phyloP scores from a whole-genome alignment of 2,888 invertebrate species.

The Aporophyla nigra region DNA sequence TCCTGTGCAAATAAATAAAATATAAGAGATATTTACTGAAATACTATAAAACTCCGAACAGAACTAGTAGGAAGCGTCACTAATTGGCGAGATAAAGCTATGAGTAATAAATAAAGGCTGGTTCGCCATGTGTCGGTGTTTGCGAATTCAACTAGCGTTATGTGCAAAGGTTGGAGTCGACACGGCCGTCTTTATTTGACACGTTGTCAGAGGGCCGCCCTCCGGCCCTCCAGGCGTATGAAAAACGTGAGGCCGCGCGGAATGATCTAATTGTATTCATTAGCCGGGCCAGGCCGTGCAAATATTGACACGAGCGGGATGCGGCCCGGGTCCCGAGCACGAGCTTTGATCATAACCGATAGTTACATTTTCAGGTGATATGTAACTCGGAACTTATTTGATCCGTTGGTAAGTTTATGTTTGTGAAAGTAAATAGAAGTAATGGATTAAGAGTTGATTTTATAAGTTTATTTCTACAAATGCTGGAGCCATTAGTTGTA shows the following conservation, averaged over 20 bases:
- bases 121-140: constrained; percentile 73
- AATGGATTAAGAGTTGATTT: neutral
- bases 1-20: constrained; percentile 37
- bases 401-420: neutral
- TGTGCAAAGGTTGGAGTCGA: constrained; percentile 78
- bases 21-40: constrained; percentile 38
- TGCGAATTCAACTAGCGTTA: constrained; percentile 77
- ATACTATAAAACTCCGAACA: constrained; percentile 16
- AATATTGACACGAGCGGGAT: constrained; percentile 86
- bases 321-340: constrained; percentile 69
- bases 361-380: constrained; percentile 54
- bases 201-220: constrained; percentile 81
- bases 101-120: constrained; percentile 63
- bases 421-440: constrained; percentile 6
- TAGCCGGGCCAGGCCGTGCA: constrained; percentile 88
- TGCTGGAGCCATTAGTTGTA: neutral
- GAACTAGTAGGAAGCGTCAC: constrained; percentile 43
- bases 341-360: constrained; percentile 69
- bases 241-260: constrained; percentile 90
- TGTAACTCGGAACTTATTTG: constrained; percentile 30
- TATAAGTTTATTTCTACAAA: constrained; percentile 2
- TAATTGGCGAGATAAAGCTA: constrained; percentile 62
- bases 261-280: constrained; percentile 91
- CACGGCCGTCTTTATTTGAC: constrained; percentile 81
- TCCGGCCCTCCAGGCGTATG: constrained; percentile 80